Conservation (phyloP, 2,113 vertebrate genomes). For the Anarrhichthys ocellatus region DNA sequence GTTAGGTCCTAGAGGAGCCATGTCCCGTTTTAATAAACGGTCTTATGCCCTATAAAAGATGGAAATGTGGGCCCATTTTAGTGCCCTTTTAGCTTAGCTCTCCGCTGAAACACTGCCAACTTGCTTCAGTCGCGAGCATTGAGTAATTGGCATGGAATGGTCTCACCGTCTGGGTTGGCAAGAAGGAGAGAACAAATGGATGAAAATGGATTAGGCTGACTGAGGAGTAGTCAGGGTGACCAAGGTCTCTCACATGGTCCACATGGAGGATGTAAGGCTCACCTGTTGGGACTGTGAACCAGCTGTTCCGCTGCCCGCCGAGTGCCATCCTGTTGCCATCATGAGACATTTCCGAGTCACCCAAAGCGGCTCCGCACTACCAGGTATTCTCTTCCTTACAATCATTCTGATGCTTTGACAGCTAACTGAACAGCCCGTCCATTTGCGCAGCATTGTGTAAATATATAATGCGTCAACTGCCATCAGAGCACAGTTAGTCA, state of each 20-base stretch:
- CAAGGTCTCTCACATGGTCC: slow-evolving; percentile 12
- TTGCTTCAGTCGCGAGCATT: slow-evolving; percentile 65
- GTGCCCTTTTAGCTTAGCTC: slow-evolving; percentile 71
- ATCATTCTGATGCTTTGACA: slow-evolving; percentile 24
- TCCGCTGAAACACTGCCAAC: slow-evolving; percentile 70
- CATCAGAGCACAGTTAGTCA: slow-evolving; percentile 65
- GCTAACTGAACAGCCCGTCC: not conserved
- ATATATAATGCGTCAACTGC: slow-evolving; percentile 39
- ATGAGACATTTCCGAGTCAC: slow-evolving; percentile 10
- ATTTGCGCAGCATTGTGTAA: slow-evolving; percentile 45
- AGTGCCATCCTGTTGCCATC: not conserved
- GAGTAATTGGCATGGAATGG: slow-evolving; percentile 71
- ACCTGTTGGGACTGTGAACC: slow-evolving; percentile 14
- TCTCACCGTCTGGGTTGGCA: slow-evolving; percentile 56
- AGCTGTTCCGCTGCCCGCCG: slow-evolving; percentile 4
- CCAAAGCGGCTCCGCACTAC: not conserved
- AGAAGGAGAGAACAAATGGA: slow-evolving; percentile 59
- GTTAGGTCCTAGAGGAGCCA: slow-evolving; percentile 78
- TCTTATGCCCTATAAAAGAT: slow-evolving; percentile 74
- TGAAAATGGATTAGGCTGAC: slow-evolving; percentile 5
- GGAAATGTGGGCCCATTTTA: slow-evolving; percentile 64
- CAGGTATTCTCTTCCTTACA: not conserved
- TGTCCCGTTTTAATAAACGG: slow-evolving; percentile 79
- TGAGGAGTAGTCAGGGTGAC: not conserved
- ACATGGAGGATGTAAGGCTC: not conserved